A percentile compares a stretch with the other conserved stretches of the same genome.
Evolutionary conservation across 2,888 invertebrate genomes (phyloP).

Genomic region (Charanyca ferruginea): DNA sequence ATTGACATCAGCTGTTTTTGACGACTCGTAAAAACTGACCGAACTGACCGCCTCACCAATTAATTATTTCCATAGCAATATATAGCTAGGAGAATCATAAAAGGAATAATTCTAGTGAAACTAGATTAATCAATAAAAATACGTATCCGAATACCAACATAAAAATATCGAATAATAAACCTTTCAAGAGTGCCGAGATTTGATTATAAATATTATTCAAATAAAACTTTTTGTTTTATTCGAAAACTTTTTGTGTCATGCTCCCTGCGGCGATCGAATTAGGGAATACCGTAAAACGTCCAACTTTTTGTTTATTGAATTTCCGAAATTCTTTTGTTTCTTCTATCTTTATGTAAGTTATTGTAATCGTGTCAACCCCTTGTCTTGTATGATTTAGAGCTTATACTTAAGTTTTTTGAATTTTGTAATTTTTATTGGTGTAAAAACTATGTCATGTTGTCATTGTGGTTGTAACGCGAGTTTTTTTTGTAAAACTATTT

Average conservation of each 20-base stretch:
- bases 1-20: too few species aligned
- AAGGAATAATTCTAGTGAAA: not conserved
- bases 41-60: too few species aligned
- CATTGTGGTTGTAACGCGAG: not conserved
- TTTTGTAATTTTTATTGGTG: not conserved
- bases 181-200: not conserved
- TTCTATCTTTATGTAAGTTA: slow-evolving; percentile 61
- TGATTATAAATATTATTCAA: slow-evolving; percentile 28
- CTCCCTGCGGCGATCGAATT: slow-evolving; percentile 79
- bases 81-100: not conserved
- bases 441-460: not conserved
- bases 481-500: not conserved
- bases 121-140: too few species aligned
- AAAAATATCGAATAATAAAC: slow-evolving; percentile 17
- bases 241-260: slow-evolving; percentile 71
- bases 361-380: slow-evolving; percentile 75
- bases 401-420: slow-evolving; percentile 28
- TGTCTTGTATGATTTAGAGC: slow-evolving; percentile 74
- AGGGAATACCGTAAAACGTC: slow-evolving; percentile 70
- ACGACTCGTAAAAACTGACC: too few species aligned
- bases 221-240: slow-evolving; percentile 73
- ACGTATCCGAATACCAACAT: not conserved
- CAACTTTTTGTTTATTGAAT: slow-evolving; percentile 68
- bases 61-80: too few species aligned
- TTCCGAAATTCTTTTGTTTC: slow-evolving; percentile 74